These are phyloP conservation scores for Accipiter fasciatus DNA, from an alignment of 2,797 vertebrate genomes.

Conservation along the genomic window DNA sequence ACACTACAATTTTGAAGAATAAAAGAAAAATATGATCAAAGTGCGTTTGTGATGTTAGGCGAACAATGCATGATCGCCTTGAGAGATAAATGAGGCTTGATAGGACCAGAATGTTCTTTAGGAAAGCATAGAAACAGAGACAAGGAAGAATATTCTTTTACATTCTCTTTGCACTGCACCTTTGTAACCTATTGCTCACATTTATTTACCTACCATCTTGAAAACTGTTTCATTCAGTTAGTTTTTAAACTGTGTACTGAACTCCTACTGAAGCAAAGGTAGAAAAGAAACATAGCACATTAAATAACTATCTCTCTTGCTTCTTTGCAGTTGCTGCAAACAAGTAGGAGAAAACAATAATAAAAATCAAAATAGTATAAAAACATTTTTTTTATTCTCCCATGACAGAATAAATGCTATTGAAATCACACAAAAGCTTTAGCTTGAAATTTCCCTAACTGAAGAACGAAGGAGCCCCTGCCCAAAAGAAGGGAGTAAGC, in stretches of 20 bases:
- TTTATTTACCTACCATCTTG: not conserved
- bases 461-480: not conserved
- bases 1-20: not conserved
- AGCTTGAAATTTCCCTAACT: not conserved
- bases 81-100: not conserved
- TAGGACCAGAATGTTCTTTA: not conserved
- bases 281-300: not conserved
- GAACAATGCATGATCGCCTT: not conserved
- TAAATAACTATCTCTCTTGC: not conserved
- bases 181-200: not conserved
- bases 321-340: not conserved
- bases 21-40: not conserved
- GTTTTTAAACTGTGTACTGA: not conserved
- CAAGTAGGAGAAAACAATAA: not conserved
- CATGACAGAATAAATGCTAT: not conserved
- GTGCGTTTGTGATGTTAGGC: not conserved
- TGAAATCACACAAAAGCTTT: not conserved
- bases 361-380: not conserved
- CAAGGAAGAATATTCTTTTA: not conserved
- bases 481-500: rapidly evolving
- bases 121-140: not conserved
- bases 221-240: not conserved
- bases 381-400: not conserved
- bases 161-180: not conserved
- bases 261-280: not conserved